Evolutionary conservation across 2,113 vertebrate species (phyloP).

Genomic region (Cyphomyrus plagiostoma): DNA sequence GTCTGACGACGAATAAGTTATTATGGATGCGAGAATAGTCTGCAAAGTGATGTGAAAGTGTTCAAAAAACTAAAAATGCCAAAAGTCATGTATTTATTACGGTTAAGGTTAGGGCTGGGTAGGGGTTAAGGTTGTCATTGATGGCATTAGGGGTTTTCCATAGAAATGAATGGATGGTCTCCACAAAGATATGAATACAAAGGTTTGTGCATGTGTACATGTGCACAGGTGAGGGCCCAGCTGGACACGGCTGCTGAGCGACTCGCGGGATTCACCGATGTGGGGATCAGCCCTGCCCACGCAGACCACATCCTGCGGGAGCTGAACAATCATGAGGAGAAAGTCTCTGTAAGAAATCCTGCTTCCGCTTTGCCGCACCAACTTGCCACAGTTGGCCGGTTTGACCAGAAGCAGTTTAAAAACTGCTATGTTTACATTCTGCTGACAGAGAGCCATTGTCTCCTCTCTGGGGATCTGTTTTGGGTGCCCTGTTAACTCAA

Average conservation of each 20-base stretch:
- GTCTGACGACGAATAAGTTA: not conserved
- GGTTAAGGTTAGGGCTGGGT: not conserved
- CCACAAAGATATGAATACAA: not conserved
- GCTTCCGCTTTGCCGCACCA: not conserved
- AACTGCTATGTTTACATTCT: not conserved
- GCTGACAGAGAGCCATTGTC: not conserved
- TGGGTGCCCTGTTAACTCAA: not conserved
- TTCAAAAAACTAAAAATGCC: not conserved
- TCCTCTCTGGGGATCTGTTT: not conserved
- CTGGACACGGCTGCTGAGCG: constrained; percentile 75
- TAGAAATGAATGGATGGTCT: not conserved
- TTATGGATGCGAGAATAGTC: not conserved
- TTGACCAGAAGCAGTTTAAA: not conserved
- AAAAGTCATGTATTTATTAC: not conserved
- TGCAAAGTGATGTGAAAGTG: not conserved
- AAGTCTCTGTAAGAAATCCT: constrained; percentile 67
- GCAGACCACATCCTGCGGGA: constrained; percentile 81
- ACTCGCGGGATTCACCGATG: constrained; percentile 69
- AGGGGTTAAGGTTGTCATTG: not conserved
- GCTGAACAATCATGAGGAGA: constrained; percentile 74
- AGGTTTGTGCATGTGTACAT: not conserved
- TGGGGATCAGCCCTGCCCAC: constrained; percentile 82
- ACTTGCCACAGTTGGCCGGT: not conserved
- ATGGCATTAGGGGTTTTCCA: not conserved
- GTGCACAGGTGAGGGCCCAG: constrained; percentile 68